A percentile compares a stretch with the other conserved stretches of the same genome.
These are phyloP conservation scores for Herminia tarsipennalis DNA, from an alignment of 2,888 invertebrate genomes.

Conservation along the genomic window DNA sequence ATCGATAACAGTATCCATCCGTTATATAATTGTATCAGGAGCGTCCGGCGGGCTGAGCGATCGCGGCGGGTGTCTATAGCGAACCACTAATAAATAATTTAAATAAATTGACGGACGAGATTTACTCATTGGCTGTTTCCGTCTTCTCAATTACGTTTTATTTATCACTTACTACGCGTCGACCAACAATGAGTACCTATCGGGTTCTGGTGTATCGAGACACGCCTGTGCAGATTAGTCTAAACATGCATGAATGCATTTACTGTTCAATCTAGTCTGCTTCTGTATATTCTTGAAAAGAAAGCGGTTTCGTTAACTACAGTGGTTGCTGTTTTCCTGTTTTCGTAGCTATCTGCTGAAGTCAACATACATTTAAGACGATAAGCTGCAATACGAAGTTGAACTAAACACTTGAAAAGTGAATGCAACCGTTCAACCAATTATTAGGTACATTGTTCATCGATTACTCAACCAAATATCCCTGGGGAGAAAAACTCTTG, in stretches of 20 bases:
- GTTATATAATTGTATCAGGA: constrained; percentile 48
- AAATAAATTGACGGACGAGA: constrained; percentile 86
- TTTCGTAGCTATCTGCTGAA: no score
- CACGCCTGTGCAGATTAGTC: background rate
- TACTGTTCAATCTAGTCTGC: no score
- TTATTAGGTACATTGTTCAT: no score
- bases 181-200: constrained; percentile 59
- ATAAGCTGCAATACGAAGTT: no score
- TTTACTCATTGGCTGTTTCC: constrained; percentile 86
- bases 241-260: background rate
- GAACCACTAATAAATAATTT: constrained; percentile 85
- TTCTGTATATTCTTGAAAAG: no score
- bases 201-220: constrained; percentile 41
- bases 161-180: constrained; percentile 83
- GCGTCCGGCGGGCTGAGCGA: constrained; percentile 80
- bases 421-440: no score
- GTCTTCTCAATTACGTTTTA: constrained; percentile 84
- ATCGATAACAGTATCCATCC: constrained; percentile 44
- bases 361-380: no score
- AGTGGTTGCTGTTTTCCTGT: no score
- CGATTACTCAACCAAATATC: no score
- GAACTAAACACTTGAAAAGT: no score
- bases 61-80: constrained; percentile 84
- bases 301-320: no score
- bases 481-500: no score